phyloP scores from a whole-genome alignment of 2,888 invertebrate genomes.

The Halocaridina rubra region DNA sequence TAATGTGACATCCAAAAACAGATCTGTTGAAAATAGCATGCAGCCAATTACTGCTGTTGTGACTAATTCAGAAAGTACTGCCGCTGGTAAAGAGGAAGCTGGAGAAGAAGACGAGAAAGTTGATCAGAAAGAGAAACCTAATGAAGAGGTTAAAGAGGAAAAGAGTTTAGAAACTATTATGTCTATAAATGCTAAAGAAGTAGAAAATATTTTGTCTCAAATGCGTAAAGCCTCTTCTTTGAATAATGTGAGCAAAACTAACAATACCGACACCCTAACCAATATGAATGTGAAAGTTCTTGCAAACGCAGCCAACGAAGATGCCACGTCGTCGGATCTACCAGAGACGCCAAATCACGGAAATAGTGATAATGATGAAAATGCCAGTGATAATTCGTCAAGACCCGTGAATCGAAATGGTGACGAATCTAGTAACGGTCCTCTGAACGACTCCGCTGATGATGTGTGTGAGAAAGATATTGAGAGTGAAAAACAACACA shows the following conservation, averaged over 20 bases:
- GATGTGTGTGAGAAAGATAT: background rate
- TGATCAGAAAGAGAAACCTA: background rate
- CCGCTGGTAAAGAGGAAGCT: background rate
- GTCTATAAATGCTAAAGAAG: background rate
- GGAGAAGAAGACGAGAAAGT: background rate
- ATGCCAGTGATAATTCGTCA: background rate
- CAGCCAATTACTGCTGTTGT: conserved; percentile 5
- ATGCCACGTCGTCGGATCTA: background rate
- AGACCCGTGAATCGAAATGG: background rate
- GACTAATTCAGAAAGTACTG: background rate
- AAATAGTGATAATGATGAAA: background rate
- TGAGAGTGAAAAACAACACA: background rate
- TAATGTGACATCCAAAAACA: background rate
- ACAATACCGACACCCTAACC: background rate
- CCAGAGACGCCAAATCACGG: no score
- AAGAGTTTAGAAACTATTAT: background rate
- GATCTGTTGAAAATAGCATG: background rate
- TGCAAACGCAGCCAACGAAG: background rate
- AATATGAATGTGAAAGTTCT: background rate
- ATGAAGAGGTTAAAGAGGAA: background rate
- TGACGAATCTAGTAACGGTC: background rate
- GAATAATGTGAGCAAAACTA: background rate
- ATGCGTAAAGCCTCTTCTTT: background rate
- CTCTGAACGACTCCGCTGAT: background rate
- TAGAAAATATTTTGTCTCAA: background rate